A percentile compares a stretch with the other conserved stretches of the same genome.
Conservation (phyloP, 2,113 vertebrate species). For the Pelodiscus sinensis region DNA sequence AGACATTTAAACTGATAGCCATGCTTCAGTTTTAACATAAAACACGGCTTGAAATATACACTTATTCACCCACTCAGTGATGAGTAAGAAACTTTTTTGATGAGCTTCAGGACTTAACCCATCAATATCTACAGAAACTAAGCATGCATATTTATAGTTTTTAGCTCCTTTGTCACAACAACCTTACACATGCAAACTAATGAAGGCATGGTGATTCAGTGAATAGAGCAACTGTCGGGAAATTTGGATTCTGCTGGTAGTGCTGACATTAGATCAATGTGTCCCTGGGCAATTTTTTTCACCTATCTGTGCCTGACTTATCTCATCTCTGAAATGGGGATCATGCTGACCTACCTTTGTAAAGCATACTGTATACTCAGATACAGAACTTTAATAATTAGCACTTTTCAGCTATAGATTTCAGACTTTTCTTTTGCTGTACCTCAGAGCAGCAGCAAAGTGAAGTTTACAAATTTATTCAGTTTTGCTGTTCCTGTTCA, state of each 20-base stretch:
- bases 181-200: not conserved
- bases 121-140: not conserved
- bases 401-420: not conserved
- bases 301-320: not conserved
- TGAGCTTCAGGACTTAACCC: not conserved
- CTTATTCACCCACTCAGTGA: not conserved
- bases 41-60: not conserved
- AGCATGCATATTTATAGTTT: not conserved
- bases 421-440: not conserved
- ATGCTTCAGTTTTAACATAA: not conserved
- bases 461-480: not conserved
- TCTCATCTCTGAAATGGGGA: not conserved
- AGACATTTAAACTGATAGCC: not conserved
- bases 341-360: not conserved
- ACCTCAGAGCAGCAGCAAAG: not conserved
- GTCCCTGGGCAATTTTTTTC: not conserved
- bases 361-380: not conserved
- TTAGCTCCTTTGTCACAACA: not conserved
- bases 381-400: not conserved
- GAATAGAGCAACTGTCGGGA: not conserved
- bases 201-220: not conserved
- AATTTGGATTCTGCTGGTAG: not conserved
- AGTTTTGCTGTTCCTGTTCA: not conserved
- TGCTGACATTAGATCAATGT: not conserved
- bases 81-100: not conserved